Percentiles rank a stretch among this genome's conserved stretches.
Evolutionary conservation across 2,113 vertebrate species (phyloP).

Genomic region (Otus sunia): DNA sequence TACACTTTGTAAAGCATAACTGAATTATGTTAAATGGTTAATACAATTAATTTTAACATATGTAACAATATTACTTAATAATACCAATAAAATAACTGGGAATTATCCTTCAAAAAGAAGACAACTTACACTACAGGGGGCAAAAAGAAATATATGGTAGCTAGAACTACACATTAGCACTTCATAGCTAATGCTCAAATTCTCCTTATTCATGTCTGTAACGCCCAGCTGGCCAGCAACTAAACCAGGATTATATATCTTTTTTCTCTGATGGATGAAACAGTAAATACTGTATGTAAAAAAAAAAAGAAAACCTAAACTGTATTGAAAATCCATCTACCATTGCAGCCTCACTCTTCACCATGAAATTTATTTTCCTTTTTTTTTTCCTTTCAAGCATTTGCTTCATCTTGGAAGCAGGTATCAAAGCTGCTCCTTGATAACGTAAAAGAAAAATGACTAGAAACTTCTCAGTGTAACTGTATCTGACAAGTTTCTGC

Average conservation of each 20-base stretch:
- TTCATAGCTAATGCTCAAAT: neutral
- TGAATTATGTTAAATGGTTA: neutral
- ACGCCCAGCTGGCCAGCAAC: neutral
- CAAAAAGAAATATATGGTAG: neutral
- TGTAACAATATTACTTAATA: neutral
- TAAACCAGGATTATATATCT: neutral
- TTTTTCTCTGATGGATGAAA: neutral
- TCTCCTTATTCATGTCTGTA: neutral
- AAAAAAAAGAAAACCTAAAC: neutral
- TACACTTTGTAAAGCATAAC: neutral
- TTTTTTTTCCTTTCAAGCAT: neutral
- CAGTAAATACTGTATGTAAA: neutral
- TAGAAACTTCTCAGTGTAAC: neutral
- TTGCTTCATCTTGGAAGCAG: conserved; percentile 11
- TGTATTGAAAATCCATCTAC: neutral
- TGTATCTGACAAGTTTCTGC: conserved; percentile 4
- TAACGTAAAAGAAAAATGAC: neutral
- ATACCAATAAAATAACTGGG: neutral
- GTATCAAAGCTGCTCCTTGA: neutral
- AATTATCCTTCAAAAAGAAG: neutral
- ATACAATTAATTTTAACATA: neutral
- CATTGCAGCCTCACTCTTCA: neutral
- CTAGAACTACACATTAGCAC: neutral
- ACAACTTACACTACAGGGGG: neutral
- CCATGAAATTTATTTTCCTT: conserved; percentile 18